Conservation (phyloP, 2,888 invertebrate genomes). For the Phytoseiulus persimilis region DNA sequence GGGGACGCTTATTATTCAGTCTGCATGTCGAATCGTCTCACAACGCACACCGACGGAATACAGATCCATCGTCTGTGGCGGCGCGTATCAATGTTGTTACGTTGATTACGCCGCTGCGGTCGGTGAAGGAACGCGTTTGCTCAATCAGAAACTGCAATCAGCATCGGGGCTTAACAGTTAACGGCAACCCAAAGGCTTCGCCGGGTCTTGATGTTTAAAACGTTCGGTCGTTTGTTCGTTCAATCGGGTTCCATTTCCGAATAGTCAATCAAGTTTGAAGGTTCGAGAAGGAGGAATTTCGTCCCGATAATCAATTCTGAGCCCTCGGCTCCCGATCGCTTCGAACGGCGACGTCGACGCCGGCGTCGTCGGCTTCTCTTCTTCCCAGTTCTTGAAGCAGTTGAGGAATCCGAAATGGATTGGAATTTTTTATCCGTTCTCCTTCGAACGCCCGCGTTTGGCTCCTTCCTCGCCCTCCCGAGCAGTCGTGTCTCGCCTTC, state of each 20-base stretch:
- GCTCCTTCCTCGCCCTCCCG: not conserved
- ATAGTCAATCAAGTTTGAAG: not conserved
- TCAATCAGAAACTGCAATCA: not conserved
- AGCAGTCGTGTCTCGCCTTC: too few relatives aligned
- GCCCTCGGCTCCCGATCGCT: not conserved
- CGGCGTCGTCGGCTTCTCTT: not conserved
- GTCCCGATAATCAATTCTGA: not conserved
- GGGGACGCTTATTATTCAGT: not conserved
- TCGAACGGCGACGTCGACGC: too few relatives aligned
- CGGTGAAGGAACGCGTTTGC: not conserved
- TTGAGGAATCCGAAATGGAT: not conserved
- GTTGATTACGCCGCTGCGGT: not conserved
- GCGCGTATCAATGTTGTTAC: not conserved
- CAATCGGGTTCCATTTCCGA: not conserved
- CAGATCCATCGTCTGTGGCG: not conserved
- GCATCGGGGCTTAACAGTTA: not conserved
- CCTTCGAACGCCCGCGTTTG: not conserved
- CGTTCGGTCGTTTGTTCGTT: not conserved
- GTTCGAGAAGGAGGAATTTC: not conserved
- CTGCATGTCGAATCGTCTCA: not conserved
- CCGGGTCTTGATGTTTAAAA: not conserved
- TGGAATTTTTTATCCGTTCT: not conserved
- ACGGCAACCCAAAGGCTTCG: not conserved
- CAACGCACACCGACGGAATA: not conserved
- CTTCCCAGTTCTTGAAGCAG: not conserved